Evolutionary conservation across 2,888 invertebrate species (phyloP), one percentile per base, ranked within the genome.

Genomic region (Mythimna lalbum): DNA sequence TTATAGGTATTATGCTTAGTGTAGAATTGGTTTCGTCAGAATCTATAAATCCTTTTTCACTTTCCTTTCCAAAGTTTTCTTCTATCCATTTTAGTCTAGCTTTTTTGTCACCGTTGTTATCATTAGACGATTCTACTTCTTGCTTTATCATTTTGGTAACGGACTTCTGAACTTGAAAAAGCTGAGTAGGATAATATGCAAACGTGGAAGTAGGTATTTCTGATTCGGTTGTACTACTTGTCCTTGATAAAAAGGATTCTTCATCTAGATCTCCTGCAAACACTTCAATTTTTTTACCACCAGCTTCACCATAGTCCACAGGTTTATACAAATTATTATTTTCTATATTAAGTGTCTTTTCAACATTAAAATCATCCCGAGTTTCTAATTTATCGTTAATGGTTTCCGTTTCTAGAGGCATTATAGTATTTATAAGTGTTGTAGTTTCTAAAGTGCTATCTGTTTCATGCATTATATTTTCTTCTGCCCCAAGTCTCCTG

Each of bases 81-180:
- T 90, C 90, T 3, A 90, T 80, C 90, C 90, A 91, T 65, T 90
- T 88, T 63, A 84, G 55, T 71, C 69, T 78, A 31, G 72, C 73
- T 63, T 47, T 74, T 9, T 78, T 72, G n/a, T 80, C 73, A 52
- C 23, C 60, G 36, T 63, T 69, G 12, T 81, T 61, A n/a, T 9
- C 63, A 4, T 71, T 57, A 57, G n/a, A 43, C 4, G 57, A 67
- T 50, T 83, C 64, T 55, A 63, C 9, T 9, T 66, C 69, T 19
- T 63, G 4, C 4, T 63, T 17, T 43, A 39, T 59, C 59, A 67
- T 49, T 74, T 71, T 78, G 23, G 59, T 64, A 73, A 59, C 63
- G 0, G 63, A 39, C 9, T 60, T 66, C 31, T 60, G 57, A 47
- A 33, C 1, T 31, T 66, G 62, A 39, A 21, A 10, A 39, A 17